Evolutionary conservation across 2,888 invertebrate species (phyloP).

Genomic region (Pardosa pseudoannulata): DNA sequence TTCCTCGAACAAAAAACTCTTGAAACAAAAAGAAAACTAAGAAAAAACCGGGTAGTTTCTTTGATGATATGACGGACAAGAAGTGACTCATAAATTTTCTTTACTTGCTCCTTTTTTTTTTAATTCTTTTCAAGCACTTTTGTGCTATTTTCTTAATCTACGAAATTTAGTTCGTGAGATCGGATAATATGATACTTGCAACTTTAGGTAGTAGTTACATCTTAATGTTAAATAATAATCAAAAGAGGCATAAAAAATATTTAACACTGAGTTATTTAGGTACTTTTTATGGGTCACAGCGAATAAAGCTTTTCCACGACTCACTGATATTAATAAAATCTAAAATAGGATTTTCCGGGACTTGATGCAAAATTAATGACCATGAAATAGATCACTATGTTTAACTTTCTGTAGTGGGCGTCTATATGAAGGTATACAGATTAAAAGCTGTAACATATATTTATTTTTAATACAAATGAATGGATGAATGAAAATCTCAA

Average conservation of each 20-base stretch:
- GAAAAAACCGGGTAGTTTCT: conserved; percentile 35
- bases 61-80: conserved; percentile 59
- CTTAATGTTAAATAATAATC: background rate
- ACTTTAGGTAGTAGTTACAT: background rate
- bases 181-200: background rate
- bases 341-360: background rate
- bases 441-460: no score
- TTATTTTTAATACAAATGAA: no score
- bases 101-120: background rate
- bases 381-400: background rate
- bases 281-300: background rate
- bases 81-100: conserved; percentile 58
- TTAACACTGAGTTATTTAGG: background rate
- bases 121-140: conserved; percentile 9
- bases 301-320: background rate
- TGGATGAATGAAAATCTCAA: no score
- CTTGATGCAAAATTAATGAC: conserved; percentile 2
- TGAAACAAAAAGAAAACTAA: conserved; percentile 17
- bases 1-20: conserved; percentile 44
- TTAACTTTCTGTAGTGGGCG: no score
- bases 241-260: background rate
- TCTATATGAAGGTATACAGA: no score
- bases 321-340: background rate
- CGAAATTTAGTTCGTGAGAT: conserved; percentile 14
- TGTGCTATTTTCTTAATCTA: conserved; percentile 16